A percentile compares a stretch with the other conserved stretches of the same genome.
These are phyloP conservation scores for Papilio machaon DNA, from an alignment of 1,140 invertebrate species.

Conservation along the genomic window DNA sequence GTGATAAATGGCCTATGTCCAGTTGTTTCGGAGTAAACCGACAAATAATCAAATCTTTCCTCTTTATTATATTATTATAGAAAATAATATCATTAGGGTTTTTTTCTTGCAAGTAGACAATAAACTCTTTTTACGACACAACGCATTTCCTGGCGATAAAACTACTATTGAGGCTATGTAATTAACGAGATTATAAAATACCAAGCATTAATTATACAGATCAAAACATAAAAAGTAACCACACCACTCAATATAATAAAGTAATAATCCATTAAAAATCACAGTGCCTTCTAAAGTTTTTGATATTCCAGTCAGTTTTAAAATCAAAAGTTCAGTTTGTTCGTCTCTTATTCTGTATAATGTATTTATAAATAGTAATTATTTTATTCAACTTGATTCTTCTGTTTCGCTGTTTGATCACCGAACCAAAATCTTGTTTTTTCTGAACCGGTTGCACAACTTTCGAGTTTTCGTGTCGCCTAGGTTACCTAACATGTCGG, in stretches of 20 bases:
- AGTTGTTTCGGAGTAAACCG: too few species aligned
- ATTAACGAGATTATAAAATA: conserved; percentile 2
- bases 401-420: background rate
- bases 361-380: background rate
- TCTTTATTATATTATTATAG: too few species aligned
- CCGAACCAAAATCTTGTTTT: background rate
- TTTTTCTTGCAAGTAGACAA: background rate
- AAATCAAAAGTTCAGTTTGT: background rate
- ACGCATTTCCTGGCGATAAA: background rate
- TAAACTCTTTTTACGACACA: background rate
- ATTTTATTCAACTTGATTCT: conserved; percentile 3
- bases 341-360: background rate
- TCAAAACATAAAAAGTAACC: background rate
- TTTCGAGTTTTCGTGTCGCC: conserved; percentile 2
- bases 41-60: too few species aligned
- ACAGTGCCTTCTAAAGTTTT: too few species aligned
- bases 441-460: conserved; percentile 5
- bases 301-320: too few species aligned
- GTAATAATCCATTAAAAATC: too few species aligned
- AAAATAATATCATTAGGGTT: background rate
- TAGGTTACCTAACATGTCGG: conserved; percentile 12
- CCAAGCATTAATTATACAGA: background rate
- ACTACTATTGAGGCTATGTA: background rate
- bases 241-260: too few species aligned
- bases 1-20: too few species aligned